Evolutionary conservation across 2,113 vertebrate genomes (phyloP).

Genomic region (Copsychus sechellarum): DNA sequence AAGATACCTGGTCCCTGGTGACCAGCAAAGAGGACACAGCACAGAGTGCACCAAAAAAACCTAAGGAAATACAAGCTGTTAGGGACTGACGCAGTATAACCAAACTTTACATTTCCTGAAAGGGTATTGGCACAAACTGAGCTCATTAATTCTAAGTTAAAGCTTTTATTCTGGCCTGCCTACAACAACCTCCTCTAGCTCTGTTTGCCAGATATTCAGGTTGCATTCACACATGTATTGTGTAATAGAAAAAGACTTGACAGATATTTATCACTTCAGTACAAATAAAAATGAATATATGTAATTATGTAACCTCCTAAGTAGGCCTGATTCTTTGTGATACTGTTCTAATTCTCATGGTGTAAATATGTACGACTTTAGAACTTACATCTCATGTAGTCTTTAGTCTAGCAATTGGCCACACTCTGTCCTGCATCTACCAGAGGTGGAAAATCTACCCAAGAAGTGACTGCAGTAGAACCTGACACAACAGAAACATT

Average conservation of each 20-base stretch:
- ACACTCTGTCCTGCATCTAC: background rate
- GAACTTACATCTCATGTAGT: background rate
- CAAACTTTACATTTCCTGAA: slow-evolving; percentile 15
- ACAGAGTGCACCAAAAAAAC: background rate
- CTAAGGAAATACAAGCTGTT: background rate
- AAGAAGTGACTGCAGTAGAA: background rate
- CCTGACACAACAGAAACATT: background rate
- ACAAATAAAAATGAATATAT: slow-evolving; percentile 1
- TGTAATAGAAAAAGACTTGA: background rate
- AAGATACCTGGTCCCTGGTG: background rate
- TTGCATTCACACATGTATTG: background rate
- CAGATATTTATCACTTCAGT: slow-evolving; percentile 13
- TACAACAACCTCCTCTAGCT: background rate
- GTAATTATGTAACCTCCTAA: background rate
- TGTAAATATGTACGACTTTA: background rate
- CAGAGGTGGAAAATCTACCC: background rate
- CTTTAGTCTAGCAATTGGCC: background rate
- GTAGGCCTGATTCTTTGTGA: background rate
- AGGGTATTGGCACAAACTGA: background rate
- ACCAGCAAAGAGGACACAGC: background rate
- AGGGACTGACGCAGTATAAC: background rate
- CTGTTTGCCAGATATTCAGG: background rate
- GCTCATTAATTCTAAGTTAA: slow-evolving; percentile 21
- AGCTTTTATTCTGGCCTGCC: background rate
- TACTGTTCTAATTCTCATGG: background rate